Evolutionary conservation across 2,113 vertebrate genomes (phyloP), one percentile per base, ranked within the genome.

Genomic region (Pao palembangensis): DNA sequence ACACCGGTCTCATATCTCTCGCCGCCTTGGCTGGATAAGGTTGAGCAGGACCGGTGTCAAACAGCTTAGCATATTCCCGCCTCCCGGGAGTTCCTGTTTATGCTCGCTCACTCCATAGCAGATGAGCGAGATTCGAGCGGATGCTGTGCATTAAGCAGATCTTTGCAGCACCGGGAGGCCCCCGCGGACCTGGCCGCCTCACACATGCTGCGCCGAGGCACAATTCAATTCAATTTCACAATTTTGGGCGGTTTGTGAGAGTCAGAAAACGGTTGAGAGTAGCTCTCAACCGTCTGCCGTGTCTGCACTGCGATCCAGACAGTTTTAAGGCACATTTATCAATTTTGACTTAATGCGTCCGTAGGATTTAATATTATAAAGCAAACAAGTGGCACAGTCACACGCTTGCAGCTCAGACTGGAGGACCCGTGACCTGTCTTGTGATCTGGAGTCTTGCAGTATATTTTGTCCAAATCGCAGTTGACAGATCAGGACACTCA

Each of bases 21-120:
- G 53, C 65, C 71, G 72, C 63, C n/a, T 59, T 0, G 61, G 71
- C 57, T 55, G 68, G 65, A 76, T 69, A 72, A 67, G 70, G 68
- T 73, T 74, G 73, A 75, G 75, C 66, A 49, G 41, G 61, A 49
- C 67, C 17, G 55, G 61, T 80, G 59, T 80, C 67, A 71, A 77
- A 87, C 78, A 73, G 59, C 87, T 89, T 85, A 83, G 73, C 85
- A 79, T 83, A 76, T 87, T 77, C 80, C 49, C 34, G 10, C 61
- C 70, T 84, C 79, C 73, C 76, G 16, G 60, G 79, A 80, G 76
- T 64, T 84, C 63, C 51, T 79, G 74, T 79, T 84, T 83, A 79
- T 80, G 80, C 69, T 56, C 17, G 62, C 61, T 76, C 80, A 62
- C 79, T 84, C 69, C 61, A 56, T 23, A 72, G 72, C 68, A 53